Percentiles rank a stretch among this genome's conserved stretches.
These are phyloP conservation scores for Drosophila miranda DNA, from an alignment of 1,140 invertebrate species.

Conservation along the genomic window DNA sequence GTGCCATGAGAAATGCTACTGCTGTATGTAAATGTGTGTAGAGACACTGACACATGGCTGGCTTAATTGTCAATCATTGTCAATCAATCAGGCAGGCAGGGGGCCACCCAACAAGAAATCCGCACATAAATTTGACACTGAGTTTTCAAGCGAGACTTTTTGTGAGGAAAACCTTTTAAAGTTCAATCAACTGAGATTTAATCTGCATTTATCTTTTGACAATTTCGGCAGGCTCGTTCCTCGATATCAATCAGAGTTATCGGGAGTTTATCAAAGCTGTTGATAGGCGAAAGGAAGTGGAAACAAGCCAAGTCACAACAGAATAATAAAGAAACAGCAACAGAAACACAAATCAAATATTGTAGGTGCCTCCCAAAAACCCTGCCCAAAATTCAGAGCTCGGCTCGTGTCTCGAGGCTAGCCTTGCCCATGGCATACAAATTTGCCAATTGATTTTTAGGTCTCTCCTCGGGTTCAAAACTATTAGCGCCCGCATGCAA, in stretches of 20 bases:
- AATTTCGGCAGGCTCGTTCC: conserved; percentile 20
- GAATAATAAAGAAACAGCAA: neutral
- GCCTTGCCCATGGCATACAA: conserved; percentile 48
- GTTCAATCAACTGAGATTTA: conserved; percentile 48
- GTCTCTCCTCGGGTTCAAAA: conserved; percentile 37
- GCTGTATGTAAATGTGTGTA: conserved; percentile 9
- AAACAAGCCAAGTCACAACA: conserved; percentile 40
- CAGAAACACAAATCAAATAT: conserved; percentile 18
- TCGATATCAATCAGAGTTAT: conserved; percentile 18
- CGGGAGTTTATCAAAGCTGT: conserved; percentile 11
- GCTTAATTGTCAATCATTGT: conserved; percentile 43
- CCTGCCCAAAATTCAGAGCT: conserved; percentile 10
- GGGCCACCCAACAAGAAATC: conserved; percentile 28
- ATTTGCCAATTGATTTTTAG: conserved; percentile 37
- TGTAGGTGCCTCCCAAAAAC: neutral
- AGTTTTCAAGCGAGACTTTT: conserved; percentile 15
- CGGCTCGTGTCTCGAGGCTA: conserved; percentile 40
- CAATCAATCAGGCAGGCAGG: conserved; percentile 20
- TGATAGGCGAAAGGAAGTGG: conserved; percentile 32
- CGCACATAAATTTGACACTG: conserved; percentile 30
- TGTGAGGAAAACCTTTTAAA: conserved; percentile 37
- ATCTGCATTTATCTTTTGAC: conserved; percentile 23
- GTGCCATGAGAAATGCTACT: conserved; percentile 4
- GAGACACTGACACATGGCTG: neutral
- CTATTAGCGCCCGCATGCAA: conserved; percentile 49